Percentiles rank a stretch among this genome's conserved stretches.
Evolutionary conservation across 2,113 vertebrate species (phyloP).

Genomic region (Datnioides undecimradiatus): DNA sequence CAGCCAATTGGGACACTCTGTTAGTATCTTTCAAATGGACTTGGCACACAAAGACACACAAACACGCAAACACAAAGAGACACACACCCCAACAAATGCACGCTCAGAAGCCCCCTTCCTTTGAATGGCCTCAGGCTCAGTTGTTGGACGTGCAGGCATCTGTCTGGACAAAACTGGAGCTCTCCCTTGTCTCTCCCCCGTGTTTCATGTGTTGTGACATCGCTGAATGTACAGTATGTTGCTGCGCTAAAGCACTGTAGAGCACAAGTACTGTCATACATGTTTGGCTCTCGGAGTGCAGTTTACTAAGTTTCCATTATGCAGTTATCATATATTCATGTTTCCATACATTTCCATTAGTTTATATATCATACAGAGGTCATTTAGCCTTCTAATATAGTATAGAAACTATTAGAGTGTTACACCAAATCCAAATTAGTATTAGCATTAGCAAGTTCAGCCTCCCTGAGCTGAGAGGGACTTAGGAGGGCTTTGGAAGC

Average conservation of each 20-base stretch:
- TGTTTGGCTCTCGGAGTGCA: background rate
- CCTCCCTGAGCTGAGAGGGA: background rate
- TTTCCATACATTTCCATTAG: background rate
- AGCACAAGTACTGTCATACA: background rate
- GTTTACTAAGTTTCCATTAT: background rate
- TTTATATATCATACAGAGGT: background rate
- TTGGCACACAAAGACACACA: background rate
- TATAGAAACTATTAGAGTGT: background rate
- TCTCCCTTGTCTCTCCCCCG: background rate
- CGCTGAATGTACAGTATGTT: background rate
- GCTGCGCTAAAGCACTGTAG: background rate
- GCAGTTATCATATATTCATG: background rate
- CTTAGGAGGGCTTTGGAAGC: background rate
- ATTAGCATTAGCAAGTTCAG: background rate
- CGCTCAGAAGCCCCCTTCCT: background rate
- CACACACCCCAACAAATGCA: background rate
- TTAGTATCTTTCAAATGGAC: conserved; percentile 21
- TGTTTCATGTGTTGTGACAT: background rate
- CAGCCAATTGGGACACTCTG: conserved; percentile 31
- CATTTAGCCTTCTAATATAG: background rate
- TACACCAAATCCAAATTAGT: background rate
- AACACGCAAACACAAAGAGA: background rate
- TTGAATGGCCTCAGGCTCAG: conserved; percentile 23
- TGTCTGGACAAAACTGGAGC: conserved; percentile 24
- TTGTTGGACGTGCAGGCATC: conserved; percentile 16